Evolutionary conservation across 2,113 vertebrate species (phyloP).

Genomic region (Patagioenas fasciata): DNA sequence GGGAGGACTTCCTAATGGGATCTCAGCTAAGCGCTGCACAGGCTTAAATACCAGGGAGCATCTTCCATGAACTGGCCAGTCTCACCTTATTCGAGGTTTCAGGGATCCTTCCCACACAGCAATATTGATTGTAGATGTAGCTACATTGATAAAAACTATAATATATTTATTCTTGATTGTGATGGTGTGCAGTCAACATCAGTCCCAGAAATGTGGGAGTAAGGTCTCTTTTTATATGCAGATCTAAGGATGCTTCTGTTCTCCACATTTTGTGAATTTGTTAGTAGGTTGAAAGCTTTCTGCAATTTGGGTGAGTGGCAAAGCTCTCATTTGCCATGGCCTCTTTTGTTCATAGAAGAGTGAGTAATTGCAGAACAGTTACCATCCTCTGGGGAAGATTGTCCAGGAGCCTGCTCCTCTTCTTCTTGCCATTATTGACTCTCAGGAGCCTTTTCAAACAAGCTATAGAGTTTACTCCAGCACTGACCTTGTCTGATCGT

Average conservation of each 20-base stretch:
- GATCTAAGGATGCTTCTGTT: neutral
- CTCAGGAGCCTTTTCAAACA: slow-evolving; percentile 21
- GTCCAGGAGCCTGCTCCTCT: neutral
- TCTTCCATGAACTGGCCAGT: neutral
- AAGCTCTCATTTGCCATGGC: neutral
- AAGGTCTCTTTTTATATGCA: neutral
- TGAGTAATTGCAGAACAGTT: neutral
- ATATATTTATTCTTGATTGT: neutral
- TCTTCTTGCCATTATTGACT: neutral
- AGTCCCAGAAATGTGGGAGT: neutral
- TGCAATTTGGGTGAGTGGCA: neutral
- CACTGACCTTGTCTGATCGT: slow-evolving; percentile 72
- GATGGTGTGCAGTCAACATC: neutral
- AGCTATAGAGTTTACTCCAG: slow-evolving; percentile 34
- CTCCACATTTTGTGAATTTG: neutral
- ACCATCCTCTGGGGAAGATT: neutral
- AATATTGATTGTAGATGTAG: neutral
- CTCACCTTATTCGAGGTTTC: neutral
- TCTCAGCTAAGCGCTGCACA: neutral
- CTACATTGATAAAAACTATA: neutral
- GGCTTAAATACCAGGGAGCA: neutral
- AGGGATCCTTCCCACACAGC: neutral
- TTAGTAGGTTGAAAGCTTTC: slow-evolving; percentile 23
- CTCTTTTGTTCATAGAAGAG: neutral
- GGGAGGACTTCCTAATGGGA: neutral